A percentile compares a stretch with the other conserved stretches of the same genome.
Evolutionary conservation across 2,797 vertebrate genomes (phyloP).

Genomic region (Cryptoblepharus egeriae): DNA sequence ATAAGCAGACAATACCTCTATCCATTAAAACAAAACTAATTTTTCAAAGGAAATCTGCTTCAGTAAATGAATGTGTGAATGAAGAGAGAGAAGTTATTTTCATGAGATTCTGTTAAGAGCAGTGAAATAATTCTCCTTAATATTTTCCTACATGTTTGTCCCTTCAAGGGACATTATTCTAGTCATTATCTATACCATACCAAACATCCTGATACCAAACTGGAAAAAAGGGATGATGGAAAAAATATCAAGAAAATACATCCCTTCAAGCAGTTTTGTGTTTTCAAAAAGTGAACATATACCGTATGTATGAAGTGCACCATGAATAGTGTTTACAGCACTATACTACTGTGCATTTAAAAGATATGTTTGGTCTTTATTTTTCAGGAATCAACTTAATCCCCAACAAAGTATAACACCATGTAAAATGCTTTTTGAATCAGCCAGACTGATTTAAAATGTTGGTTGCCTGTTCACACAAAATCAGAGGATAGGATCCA

Average conservation of each 20-base stretch:
- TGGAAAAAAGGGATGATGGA: neutral
- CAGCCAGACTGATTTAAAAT: neutral
- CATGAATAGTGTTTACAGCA: neutral
- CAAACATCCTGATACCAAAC: neutral
- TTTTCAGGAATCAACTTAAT: neutral
- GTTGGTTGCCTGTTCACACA: neutral
- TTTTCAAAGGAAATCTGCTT: constrained; percentile 20
- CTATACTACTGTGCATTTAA: neutral
- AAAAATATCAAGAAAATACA: neutral
- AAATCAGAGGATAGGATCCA: neutral
- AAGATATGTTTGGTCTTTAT: neutral
- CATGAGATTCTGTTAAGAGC: constrained; percentile 3
- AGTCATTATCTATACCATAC: neutral
- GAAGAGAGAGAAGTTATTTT: neutral
- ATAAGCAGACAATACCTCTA: constrained; percentile 13
- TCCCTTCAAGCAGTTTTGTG: neutral
- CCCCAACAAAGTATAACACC: neutral
- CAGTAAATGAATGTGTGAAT: neutral
- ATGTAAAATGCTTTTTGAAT: neutral
- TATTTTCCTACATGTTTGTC: neutral
- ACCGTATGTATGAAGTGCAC: too few species aligned
- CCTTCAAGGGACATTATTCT: constrained; percentile 14
- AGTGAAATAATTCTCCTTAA: neutral
- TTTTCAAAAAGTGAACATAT: neutral
- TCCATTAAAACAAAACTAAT: constrained; percentile 22